phyloP scores from a whole-genome alignment of 1,140 invertebrate species.

The Tetragonula clypearis region DNA sequence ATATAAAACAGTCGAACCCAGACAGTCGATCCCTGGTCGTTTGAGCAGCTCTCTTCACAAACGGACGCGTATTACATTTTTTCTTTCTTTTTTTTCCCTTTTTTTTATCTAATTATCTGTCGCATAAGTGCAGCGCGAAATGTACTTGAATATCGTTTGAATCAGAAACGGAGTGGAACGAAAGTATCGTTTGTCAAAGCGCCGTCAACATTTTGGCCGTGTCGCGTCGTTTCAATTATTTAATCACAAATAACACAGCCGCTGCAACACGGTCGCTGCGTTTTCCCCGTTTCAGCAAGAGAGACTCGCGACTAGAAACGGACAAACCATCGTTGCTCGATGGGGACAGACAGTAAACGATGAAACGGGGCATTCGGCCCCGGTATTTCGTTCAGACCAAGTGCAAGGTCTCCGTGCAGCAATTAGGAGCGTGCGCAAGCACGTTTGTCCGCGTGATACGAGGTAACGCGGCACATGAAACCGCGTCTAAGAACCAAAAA shows the following conservation, averaged over 20 bases:
- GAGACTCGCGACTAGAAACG: neutral
- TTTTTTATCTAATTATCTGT: neutral
- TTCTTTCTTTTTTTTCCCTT: no score
- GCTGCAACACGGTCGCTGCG: neutral
- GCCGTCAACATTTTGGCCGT: neutral
- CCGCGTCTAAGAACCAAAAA: constrained; percentile 4
- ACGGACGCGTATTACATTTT: no score
- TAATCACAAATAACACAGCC: neutral
- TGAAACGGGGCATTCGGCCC: neutral
- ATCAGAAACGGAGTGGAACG: no score
- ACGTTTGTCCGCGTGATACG: constrained; percentile 14
- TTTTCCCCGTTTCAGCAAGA: neutral
- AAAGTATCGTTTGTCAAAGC: constrained; percentile 4
- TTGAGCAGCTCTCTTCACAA: no score
- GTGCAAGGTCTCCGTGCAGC: neutral
- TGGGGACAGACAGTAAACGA: neutral
- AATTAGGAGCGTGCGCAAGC: constrained; percentile 2
- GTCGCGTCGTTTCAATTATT: neutral
- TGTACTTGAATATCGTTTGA: neutral
- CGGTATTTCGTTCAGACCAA: neutral
- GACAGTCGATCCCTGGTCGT: neutral
- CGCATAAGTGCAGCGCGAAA: neutral
- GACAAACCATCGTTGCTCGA: neutral
- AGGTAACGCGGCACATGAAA: constrained; percentile 9
- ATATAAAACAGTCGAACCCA: neutral